These are phyloP conservation scores for Camelus dromedarius DNA, from an alignment of 2,113 vertebrate species.

Conservation along the genomic window DNA sequence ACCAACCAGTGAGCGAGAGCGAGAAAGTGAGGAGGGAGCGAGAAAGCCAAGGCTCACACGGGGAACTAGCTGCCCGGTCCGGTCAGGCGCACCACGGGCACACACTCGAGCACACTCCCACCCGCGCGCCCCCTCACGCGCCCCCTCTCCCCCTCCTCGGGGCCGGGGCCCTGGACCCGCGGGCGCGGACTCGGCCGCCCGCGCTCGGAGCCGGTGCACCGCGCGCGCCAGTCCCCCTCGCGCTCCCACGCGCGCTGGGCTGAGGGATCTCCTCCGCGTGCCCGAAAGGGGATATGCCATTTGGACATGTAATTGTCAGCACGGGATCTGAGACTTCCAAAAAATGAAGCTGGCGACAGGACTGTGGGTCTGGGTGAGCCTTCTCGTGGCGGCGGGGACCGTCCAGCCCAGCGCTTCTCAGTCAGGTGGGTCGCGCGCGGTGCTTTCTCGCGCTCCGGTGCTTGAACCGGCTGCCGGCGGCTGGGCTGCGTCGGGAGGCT, in stretches of 20 bases:
- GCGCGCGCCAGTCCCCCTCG: slow-evolving; percentile 34
- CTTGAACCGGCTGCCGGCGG: slow-evolving; percentile 42
- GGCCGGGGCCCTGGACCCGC: not conserved
- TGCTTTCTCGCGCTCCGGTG: not conserved
- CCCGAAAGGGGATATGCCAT: slow-evolving; percentile 77
- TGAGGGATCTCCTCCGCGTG: slow-evolving; percentile 52
- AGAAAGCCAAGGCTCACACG: slow-evolving; percentile 1
- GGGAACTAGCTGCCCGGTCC: slow-evolving; percentile 50
- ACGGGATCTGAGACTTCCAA: slow-evolving; percentile 70
- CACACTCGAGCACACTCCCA: slow-evolving; percentile 18
- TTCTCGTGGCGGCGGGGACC: slow-evolving; percentile 88
- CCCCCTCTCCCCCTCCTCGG: not conserved
- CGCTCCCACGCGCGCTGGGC: slow-evolving; percentile 55
- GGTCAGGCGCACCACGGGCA: slow-evolving; percentile 46
- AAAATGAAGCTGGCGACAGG: slow-evolving; percentile 82
- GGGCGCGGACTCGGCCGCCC: not conserved
- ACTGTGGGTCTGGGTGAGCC: slow-evolving; percentile 89
- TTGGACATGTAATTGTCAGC: slow-evolving; percentile 82
- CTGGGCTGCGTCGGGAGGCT: not conserved
- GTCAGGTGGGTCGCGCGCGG: slow-evolving; percentile 91
- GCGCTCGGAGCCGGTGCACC: not conserved
- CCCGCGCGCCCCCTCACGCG: not conserved
- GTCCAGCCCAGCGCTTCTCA: slow-evolving; percentile 90
- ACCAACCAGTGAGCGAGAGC: slow-evolving; percentile 64
- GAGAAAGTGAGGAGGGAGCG: slow-evolving; percentile 69